phyloP scores from a whole-genome alignment of 2,888 invertebrate genomes.

The Isotomurus palustris region DNA sequence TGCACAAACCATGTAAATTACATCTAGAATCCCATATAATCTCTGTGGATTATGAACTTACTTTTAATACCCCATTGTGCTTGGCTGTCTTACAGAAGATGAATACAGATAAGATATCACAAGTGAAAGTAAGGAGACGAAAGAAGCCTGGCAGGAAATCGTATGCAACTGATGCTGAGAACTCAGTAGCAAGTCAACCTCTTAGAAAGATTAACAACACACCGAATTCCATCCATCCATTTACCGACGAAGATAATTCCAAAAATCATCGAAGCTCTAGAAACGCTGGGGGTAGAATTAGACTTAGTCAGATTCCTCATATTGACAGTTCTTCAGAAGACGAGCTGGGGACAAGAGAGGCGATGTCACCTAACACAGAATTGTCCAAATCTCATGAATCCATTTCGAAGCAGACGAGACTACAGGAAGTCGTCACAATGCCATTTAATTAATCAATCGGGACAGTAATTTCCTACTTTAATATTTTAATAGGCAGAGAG shows the following conservation, averaged over 20 bases:
- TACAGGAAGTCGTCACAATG: background rate
- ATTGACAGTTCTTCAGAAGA: slow-evolving; percentile 39
- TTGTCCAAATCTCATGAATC: background rate
- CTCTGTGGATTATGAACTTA: background rate
- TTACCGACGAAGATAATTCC: background rate
- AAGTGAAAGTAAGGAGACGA: slow-evolving; percentile 6
- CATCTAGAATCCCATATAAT: background rate
- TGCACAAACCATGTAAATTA: slow-evolving; percentile 35
- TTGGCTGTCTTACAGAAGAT: slow-evolving; percentile 17
- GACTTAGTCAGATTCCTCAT: slow-evolving; percentile 25
- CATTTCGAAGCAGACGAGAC: background rate
- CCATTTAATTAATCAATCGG: slow-evolving; percentile 6
- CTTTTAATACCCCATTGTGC: too few species aligned
- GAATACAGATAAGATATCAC: slow-evolving; percentile 9
- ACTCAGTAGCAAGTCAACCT: slow-evolving; percentile 15
- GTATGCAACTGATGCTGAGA: slow-evolving; percentile 6
- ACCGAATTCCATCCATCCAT: slow-evolving; percentile 17
- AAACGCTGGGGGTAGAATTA: slow-evolving; percentile 7
- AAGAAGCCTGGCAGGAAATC: background rate
- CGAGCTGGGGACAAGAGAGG: slow-evolving; percentile 26
- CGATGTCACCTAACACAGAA: slow-evolving; percentile 12
- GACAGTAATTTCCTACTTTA: slow-evolving; percentile 5
- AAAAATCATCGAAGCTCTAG: background rate
- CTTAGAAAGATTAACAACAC: slow-evolving; percentile 10
- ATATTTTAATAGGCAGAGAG: slow-evolving; percentile 4